Evolutionary conservation across 53 echinoderm and acorn worm genomes (phyloP).

Genomic region (Arbacia lixula): DNA sequence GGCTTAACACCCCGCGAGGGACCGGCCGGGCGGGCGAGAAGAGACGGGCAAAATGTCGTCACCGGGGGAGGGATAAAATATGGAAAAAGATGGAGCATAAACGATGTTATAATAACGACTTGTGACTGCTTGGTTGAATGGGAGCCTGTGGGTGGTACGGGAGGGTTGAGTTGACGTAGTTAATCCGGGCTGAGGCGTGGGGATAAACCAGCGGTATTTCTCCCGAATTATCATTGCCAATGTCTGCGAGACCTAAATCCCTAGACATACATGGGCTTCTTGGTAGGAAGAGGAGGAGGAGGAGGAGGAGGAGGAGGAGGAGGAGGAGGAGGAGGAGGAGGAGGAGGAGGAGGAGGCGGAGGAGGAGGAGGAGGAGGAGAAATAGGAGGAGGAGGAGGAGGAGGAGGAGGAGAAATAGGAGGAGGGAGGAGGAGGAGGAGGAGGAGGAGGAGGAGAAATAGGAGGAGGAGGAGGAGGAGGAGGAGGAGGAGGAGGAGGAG

Average conservation of each 20-base stretch:
- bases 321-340: too few relatives aligned
- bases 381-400: too few relatives aligned
- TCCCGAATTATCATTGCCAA: conserved; percentile 40
- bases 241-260: conserved; percentile 22
- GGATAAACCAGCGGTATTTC: conserved; percentile 45
- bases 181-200: conserved; percentile 44
- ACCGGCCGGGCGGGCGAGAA: conserved; percentile 3
- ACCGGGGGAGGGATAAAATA: conserved; percentile 11
- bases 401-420: too few relatives aligned
- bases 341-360: too few relatives aligned
- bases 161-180: conserved; percentile 45
- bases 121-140: conserved; percentile 48
- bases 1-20: conserved; percentile 49
- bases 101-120: conserved; percentile 59
- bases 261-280: conserved; percentile 41
- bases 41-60: conserved; percentile 8
- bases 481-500: too few relatives aligned
- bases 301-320: too few relatives aligned
- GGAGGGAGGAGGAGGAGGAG: too few relatives aligned
- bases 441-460: too few relatives aligned
- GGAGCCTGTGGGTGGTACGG: conserved; percentile 47
- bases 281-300: neutral
- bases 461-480: too few relatives aligned
- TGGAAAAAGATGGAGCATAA: conserved; percentile 29
- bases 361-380: too few relatives aligned